Base-by-base conservation (phyloP, 2,797 vertebrate species). In the Neosalanx taihuensis region DNA sequence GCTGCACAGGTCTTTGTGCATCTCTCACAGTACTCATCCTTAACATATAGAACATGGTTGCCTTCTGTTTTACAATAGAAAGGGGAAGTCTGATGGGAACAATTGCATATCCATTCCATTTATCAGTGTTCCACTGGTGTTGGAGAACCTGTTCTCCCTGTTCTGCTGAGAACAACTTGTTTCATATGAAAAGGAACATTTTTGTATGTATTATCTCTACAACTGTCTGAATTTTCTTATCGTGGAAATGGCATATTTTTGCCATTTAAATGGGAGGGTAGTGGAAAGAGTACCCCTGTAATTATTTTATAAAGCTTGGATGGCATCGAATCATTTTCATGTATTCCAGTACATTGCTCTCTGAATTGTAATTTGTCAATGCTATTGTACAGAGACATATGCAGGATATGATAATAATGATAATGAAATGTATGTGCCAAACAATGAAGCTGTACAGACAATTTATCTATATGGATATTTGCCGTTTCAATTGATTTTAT, bases 401-500 rank as follows among this genome's bases (percentile, higher is more conserved):
- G 91, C 89, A 91, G 89, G 90, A 88, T 89, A 86, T 87, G 90
- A 92, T 87, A 90, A 89, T 85, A 83, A 86, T 80, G 76, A 67
- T 77, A 81, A 74, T 56, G 80, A 79, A 87, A 84, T 84, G 73
- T 79, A 93, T 90, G 94, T 95, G 94, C 94, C 94, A 96, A 96
- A 94, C 93, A 76, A 75, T 83, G 81, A 83, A 80, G 66, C 76
- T 81, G 79, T 80, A 81, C 78, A 85, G 78, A 83, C 81, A 83
- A 80, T 85, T 85, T 78, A 81, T 83, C 71, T 46, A 77, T 93
- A 93, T 90, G 91, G 92, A 92, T 92, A 92, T 94, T 85, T 91
- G 93, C 92, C 94, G 94, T 92, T 92, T 86, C 92, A 41, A 94
- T 95, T 93, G 94, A 93, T 94, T 94, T 92, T 93, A 91, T 93